phyloP scores from a whole-genome alignment of 1,140 invertebrate species.

The Ips typographus region DNA sequence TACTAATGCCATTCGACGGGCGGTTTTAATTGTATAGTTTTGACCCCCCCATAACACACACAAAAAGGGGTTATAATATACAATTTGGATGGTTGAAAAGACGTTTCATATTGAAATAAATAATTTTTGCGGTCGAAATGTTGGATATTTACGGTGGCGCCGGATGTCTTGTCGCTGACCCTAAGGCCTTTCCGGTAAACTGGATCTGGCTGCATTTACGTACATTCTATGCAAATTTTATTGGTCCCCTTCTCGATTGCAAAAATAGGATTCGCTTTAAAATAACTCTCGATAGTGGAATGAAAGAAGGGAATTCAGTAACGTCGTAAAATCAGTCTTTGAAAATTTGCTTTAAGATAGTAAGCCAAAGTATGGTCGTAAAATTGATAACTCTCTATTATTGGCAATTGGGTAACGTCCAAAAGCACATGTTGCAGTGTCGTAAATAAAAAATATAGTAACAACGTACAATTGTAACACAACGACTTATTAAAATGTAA shows the following conservation, averaged over 20 bases:
- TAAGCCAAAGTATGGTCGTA: no score
- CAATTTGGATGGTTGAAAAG: neutral
- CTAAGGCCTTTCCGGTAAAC: neutral
- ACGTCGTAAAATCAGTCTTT: neutral
- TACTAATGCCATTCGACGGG: slow-evolving; percentile 20
- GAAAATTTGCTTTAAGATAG: neutral
- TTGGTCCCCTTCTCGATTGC: no score
- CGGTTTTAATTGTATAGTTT: slow-evolving; percentile 20
- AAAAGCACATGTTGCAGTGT: no score
- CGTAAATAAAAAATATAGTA: no score
- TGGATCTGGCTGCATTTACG: neutral
- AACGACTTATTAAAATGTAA: no score
- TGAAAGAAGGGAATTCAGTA: neutral
- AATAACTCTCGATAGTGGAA: neutral
- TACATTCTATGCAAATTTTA: neutral
- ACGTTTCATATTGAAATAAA: slow-evolving; percentile 13
- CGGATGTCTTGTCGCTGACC: neutral
- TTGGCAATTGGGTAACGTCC: no score
- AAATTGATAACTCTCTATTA: no score
- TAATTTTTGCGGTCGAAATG: slow-evolving; percentile 6
- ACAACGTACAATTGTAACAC: no score
- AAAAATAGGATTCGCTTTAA: no score
- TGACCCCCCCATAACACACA: neutral
- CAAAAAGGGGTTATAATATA: neutral
- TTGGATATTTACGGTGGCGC: slow-evolving; percentile 5